These are phyloP conservation scores for Podarcis siculus DNA, from an alignment of 2,797 vertebrate species.

Conservation along the genomic window DNA sequence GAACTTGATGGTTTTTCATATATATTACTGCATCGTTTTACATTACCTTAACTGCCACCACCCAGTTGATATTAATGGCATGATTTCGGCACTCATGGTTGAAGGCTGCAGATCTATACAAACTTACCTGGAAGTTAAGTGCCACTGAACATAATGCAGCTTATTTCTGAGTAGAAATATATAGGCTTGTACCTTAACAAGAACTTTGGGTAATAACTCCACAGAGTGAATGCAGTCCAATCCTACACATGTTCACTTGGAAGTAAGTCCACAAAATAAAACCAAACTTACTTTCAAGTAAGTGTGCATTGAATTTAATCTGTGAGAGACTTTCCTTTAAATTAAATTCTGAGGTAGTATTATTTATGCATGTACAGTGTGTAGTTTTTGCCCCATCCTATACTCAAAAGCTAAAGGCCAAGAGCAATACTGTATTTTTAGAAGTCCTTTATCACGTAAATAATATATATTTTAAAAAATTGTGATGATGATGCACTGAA, in stretches of 20 bases:
- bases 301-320: not conserved
- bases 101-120: not conserved
- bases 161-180: not conserved
- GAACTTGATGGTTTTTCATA: slow-evolving; percentile 28
- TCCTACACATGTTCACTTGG: not conserved
- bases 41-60: slow-evolving; percentile 41
- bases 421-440: not conserved
- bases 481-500: not conserved
- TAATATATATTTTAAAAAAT: not conserved
- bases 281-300: not conserved
- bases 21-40: slow-evolving; percentile 26
- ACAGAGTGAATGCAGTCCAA: not conserved
- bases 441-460: not conserved
- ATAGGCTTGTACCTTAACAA: not conserved
- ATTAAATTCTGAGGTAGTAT: not conserved
- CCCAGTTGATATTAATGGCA: slow-evolving; percentile 12
- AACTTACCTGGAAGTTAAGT: not conserved
- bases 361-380: not conserved
- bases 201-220: not conserved
- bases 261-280: not conserved
- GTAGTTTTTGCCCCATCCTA: not conserved
- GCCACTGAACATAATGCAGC: not conserved
- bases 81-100: not conserved
- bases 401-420: not conserved
- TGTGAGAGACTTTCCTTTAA: not conserved